phyloP scores from a whole-genome alignment of 2,888 invertebrate genomes.

The Hyposoter dolosus region DNA sequence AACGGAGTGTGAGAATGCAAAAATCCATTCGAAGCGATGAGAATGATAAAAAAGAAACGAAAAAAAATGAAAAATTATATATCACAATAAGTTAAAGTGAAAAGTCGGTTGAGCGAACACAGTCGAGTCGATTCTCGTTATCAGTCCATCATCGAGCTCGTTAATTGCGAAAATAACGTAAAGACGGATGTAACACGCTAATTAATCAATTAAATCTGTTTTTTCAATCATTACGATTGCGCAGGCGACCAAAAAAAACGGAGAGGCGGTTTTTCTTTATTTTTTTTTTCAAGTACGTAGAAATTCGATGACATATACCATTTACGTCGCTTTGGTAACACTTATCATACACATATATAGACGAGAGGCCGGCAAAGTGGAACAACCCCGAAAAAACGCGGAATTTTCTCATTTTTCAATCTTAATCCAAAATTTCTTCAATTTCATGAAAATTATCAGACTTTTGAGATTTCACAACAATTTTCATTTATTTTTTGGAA shows the following conservation, averaged over 20 bases:
- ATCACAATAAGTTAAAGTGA: neutral
- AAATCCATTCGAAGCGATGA: conserved; percentile 63
- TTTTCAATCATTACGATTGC: conserved; percentile 23
- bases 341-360: conserved; percentile 63
- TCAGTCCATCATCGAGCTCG: conserved; percentile 67
- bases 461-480: no score
- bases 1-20: conserved; percentile 55
- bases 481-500: no score
- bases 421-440: no score
- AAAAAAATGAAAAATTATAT: neutral
- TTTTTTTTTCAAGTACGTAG: conserved; percentile 14
- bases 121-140: conserved; percentile 59
- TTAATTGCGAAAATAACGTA: conserved; percentile 37
- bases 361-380: no score
- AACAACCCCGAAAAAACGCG: no score
- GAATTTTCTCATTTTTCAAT: no score
- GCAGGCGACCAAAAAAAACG: conserved; percentile 26
- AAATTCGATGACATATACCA: conserved; percentile 53
- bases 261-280: neutral
- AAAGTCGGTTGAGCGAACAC: conserved; percentile 70
- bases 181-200: conserved; percentile 26
- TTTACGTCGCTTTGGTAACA: conserved; percentile 68
- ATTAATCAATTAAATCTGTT: conserved; percentile 46
- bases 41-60: conserved; percentile 22
- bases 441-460: no score